A percentile compares a stretch with the other conserved stretches of the same genome.
These are phyloP conservation scores for Herminia tarsipennalis DNA, from an alignment of 2,888 invertebrate genomes.

Conservation along the genomic window DNA sequence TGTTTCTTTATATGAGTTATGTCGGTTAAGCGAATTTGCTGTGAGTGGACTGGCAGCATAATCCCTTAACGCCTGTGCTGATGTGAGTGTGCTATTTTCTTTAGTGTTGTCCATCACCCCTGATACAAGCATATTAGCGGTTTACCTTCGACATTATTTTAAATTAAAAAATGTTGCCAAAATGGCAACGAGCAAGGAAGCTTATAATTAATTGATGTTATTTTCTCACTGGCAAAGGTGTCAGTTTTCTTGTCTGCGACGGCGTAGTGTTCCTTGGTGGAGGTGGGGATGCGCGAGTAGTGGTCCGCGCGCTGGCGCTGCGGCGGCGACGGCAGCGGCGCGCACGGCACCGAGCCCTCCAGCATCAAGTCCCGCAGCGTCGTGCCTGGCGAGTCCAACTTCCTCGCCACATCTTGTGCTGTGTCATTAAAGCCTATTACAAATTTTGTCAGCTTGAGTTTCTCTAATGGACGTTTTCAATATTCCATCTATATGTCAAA, in stretches of 20 bases:
- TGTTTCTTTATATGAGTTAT: slow-evolving; percentile 80
- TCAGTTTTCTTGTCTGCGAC: slow-evolving; percentile 64
- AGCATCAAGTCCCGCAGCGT: slow-evolving; percentile 64
- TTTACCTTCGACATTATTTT: not conserved
- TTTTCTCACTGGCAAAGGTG: slow-evolving; percentile 54
- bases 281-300: slow-evolving; percentile 71
- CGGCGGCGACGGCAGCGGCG: slow-evolving; percentile 68
- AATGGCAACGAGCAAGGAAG: not conserved
- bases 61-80: slow-evolving; percentile 60
- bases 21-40: slow-evolving; percentile 70
- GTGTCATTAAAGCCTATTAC: no score
- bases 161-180: not conserved
- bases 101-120: slow-evolving; percentile 70
- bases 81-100: slow-evolving; percentile 60
- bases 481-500: no score
- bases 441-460: no score
- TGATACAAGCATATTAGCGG: slow-evolving; percentile 52
- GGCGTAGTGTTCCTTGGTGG: slow-evolving; percentile 64
- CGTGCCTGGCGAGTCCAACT: slow-evolving; percentile 49
- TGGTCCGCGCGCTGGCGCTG: slow-evolving; percentile 66
- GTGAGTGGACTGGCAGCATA: slow-evolving; percentile 64
- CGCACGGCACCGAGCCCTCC: slow-evolving; percentile 52
- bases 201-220: not conserved
- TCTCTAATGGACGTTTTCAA: no score
- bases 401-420: slow-evolving; percentile 49